phyloP scores from a whole-genome alignment of 2,888 invertebrate genomes.

The Spodoptera exigua region DNA sequence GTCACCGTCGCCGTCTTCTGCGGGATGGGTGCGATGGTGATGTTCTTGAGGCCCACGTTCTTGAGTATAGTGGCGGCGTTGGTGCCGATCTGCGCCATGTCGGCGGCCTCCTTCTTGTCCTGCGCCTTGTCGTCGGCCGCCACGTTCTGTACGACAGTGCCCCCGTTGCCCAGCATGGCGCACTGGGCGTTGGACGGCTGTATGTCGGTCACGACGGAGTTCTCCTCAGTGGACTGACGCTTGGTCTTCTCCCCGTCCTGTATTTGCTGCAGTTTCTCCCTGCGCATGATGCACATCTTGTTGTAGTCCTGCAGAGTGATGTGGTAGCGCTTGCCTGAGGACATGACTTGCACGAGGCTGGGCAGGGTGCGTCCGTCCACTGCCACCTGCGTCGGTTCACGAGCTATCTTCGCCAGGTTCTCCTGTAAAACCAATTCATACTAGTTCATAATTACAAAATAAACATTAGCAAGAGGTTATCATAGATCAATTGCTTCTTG shows the following conservation, averaged over 20 bases:
- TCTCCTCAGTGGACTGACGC: constrained; percentile 64
- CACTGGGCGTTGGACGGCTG: constrained; percentile 68
- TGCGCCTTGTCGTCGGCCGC: constrained; percentile 65
- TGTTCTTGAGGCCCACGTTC: constrained; percentile 85
- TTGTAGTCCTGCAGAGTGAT: constrained; percentile 94
- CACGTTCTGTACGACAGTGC: constrained; percentile 75
- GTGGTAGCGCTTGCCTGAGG: constrained; percentile 94
- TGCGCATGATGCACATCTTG: constrained; percentile 93
- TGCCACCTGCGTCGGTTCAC: constrained; percentile 88
- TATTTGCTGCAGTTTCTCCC: constrained; percentile 91
- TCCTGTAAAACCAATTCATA: constrained; percentile 69
- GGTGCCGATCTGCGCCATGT: constrained; percentile 69
- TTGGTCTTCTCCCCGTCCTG: constrained; percentile 81
- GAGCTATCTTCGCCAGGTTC: constrained; percentile 77
- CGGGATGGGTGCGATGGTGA: constrained; percentile 85
- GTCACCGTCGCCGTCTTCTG: constrained; percentile 81
- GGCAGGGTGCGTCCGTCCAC: constrained; percentile 90
- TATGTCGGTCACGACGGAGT: constrained; percentile 78
- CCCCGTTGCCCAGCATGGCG: constrained; percentile 80
- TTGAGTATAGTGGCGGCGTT: constrained; percentile 84
- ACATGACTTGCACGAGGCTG: constrained; percentile 92
- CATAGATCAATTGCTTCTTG: too few relatives aligned
- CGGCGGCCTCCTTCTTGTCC: constrained; percentile 68
- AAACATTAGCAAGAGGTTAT: too few relatives aligned
- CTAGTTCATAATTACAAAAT: too few relatives aligned